Evolutionary conservation across 2,797 vertebrate genomes (phyloP).

Genomic region (Hafferia zeledoni): DNA sequence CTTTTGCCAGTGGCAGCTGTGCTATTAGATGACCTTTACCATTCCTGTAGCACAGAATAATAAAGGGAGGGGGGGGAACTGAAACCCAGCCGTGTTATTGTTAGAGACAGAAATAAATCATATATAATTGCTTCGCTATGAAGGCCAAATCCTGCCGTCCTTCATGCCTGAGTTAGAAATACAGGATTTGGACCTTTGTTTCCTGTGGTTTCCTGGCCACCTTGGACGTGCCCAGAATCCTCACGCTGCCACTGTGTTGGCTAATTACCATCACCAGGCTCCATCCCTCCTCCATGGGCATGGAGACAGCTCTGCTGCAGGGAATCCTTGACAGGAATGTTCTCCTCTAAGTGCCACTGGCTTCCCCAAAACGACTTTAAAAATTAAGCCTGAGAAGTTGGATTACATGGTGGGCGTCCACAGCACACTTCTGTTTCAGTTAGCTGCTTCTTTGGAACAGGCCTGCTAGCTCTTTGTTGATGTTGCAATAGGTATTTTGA

Average conservation of each 20-base stretch:
- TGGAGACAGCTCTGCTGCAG: neutral
- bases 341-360: neutral
- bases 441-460: neutral
- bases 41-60: constrained; percentile 53
- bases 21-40: constrained; percentile 59
- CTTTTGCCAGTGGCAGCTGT: constrained; percentile 39
- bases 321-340: neutral
- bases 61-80: constrained; percentile 32
- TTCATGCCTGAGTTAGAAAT: constrained; percentile 65
- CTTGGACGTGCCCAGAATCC: constrained; percentile 65
- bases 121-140: constrained; percentile 55
- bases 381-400: neutral
- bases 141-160: constrained; percentile 58
- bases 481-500: neutral
- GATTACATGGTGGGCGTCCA: neutral
- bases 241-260: neutral
- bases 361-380: neutral
- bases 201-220: constrained; percentile 63
- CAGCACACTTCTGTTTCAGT: neutral
- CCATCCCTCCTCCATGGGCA: neutral
- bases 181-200: constrained; percentile 64
- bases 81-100: constrained; percentile 62
- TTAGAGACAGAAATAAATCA: constrained; percentile 63
- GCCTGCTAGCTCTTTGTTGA: neutral
- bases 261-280: constrained; percentile 36